Base-by-base conservation (phyloP, 2,888 invertebrate species). In the Octodonta nipae region DNA sequence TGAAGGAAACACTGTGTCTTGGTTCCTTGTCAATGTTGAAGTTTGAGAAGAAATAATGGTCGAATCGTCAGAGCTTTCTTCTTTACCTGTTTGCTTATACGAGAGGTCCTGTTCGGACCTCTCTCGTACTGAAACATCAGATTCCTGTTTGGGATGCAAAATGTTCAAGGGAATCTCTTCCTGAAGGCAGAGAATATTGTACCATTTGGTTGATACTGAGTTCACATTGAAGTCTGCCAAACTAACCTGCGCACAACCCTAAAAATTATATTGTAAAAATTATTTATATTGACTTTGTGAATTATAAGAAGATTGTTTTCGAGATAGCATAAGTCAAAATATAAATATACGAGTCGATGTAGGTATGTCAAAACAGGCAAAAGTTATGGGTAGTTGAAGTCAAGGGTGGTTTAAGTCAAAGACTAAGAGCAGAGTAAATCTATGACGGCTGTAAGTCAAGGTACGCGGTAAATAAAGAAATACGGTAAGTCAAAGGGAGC, bases 21-120 rank as follows among this genome's bases (percentile, higher is more conserved):
- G 82, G 63, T 88, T 92, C 51, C 93, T 74, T 11, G 93, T 93
- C 14, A 93, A 68, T 0, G 93, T 95, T 2, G 92, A 93, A 1
- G 93, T 91, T 61, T 93, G 92, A 7, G 92, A 93, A 2, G 92
- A 88, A 46, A 93, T 92, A 42, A 93, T 87, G 0, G 93, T 93
- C 12, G 89, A 89, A 58, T 95, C 93, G 58, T 95, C 93, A 13
- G 91, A 91, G 47, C 91, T 92, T 60, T 93, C 93, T 55, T 93
- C 93, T 56, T 80, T 65, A 35, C 56, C 56, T 25, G 51, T 42
- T 29, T 50, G 48, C 31, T 49, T 47, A 37, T 40, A 35, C 36
- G 45, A 26, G 51, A 55, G 36, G 55, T 50, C 47, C 20, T 41
- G 35, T 3, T 54, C 52, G n/a, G n/a, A n/a, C 24, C 45, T 64